A percentile compares a stretch with the other conserved stretches of the same genome.
phyloP scores from a whole-genome alignment of 2,113 vertebrate genomes.

The Sinosuthora webbiana region DNA sequence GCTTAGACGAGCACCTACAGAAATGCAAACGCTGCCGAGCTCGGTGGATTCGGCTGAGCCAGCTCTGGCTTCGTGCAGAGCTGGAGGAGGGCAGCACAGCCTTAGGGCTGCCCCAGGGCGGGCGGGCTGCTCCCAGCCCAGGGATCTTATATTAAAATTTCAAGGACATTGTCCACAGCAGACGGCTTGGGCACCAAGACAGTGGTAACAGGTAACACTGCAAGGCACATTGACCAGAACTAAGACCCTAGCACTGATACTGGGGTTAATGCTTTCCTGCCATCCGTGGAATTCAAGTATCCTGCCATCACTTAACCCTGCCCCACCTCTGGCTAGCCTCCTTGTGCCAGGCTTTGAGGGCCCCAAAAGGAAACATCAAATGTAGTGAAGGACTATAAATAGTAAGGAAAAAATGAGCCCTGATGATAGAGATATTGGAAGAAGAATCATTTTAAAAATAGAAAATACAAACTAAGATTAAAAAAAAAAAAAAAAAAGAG shows the following conservation, averaged over 20 bases:
- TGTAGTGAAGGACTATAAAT: not conserved
- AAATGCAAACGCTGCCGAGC: fast-evolving
- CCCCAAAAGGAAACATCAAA: not conserved
- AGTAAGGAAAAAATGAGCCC: not conserved
- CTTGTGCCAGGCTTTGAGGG: not conserved
- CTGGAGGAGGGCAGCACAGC: not conserved
- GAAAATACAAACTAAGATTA: not conserved
- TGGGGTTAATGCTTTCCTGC: not conserved
- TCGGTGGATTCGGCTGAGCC: fast-evolving
- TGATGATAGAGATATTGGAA: not conserved
- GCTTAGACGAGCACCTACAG: not conserved
- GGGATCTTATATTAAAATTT: not conserved
- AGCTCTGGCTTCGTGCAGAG: not conserved
- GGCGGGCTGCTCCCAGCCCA: fast-evolving
- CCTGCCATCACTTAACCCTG: not conserved
- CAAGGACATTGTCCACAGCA: not conserved
- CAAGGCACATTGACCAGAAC: not conserved
- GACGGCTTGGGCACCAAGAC: not conserved
- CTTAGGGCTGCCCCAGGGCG: not conserved
- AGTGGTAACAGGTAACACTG: not conserved
- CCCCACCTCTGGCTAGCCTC: not conserved
- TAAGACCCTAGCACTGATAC: not conserved
- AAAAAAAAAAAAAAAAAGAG: not conserved
- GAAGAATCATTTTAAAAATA: not conserved
- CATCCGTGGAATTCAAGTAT: not conserved